Evolutionary conservation across 2,797 vertebrate genomes (phyloP).

Genomic region (Avahi laniger): DNA sequence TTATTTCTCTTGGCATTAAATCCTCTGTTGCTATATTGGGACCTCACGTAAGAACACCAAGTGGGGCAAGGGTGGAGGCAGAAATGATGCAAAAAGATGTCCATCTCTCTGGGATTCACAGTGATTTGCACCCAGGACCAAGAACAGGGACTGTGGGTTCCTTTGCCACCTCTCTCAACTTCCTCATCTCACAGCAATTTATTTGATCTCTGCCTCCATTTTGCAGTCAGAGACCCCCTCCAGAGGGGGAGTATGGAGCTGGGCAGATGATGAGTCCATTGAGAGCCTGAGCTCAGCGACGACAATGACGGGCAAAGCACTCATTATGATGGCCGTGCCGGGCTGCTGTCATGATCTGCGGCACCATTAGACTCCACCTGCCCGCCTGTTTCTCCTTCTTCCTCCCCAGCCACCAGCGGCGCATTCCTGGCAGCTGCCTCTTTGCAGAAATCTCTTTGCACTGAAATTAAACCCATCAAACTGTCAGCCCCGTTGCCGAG

Average conservation of each 20-base stretch:
- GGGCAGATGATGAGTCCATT: accelerated
- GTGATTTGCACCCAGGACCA: background rate
- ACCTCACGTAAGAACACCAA: background rate
- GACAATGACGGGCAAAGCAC: accelerated
- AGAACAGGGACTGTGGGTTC: background rate
- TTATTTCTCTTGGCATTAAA: background rate
- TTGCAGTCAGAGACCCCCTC: background rate
- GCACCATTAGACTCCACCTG: constrained; percentile 35
- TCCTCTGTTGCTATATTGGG: background rate
- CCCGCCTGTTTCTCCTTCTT: constrained; percentile 74
- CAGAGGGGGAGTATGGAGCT: background rate
- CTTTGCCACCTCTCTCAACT: background rate
- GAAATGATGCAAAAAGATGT: background rate
- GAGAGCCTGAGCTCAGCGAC: background rate
- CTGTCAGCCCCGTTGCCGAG: constrained; percentile 84
- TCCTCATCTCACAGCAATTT: background rate
- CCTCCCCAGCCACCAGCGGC: constrained; percentile 73
- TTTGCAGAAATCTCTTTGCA: constrained; percentile 84
- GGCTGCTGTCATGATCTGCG: background rate
- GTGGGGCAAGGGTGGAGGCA: background rate
- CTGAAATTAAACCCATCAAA: constrained; percentile 88
- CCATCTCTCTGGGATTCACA: background rate
- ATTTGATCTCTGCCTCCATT: background rate
- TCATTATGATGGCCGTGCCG: accelerated
- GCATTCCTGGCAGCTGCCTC: constrained; percentile 83